A percentile compares a stretch with the other conserved stretches of the same genome.
Conservation (phyloP, 2,888 invertebrate genomes). For the Tetramorium bicarinatum region DNA sequence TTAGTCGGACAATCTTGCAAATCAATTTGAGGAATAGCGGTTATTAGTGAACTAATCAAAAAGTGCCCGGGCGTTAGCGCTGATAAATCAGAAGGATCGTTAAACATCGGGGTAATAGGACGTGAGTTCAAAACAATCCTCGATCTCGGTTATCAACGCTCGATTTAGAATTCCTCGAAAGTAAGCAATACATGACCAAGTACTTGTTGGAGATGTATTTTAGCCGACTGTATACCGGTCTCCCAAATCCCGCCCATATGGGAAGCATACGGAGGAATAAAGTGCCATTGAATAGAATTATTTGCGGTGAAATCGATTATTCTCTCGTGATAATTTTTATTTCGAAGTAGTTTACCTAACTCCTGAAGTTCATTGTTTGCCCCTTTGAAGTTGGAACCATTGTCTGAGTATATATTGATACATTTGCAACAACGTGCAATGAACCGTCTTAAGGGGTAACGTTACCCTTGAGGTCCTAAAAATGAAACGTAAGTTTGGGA, state of each 20-base stretch:
- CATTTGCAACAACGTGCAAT: neutral
- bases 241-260: slow-evolving; percentile 1
- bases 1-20: neutral
- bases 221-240: neutral
- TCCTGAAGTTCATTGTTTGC: neutral
- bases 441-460: neutral
- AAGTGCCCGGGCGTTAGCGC: neutral
- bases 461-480: no score
- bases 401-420: neutral
- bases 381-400: neutral
- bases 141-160: neutral
- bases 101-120: neutral
- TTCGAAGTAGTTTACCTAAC: neutral
- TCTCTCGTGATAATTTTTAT: neutral
- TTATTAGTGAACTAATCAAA: neutral
- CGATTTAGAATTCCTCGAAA: neutral
- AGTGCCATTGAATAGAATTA: neutral
- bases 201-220: neutral
- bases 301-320: neutral
- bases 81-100: neutral
- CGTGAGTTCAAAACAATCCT: neutral
- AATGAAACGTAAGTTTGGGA: no score
- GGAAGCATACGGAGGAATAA: neutral
- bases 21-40: neutral
- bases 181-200: neutral